Evolutionary conservation across 2,113 vertebrate species (phyloP), one percentile per base, ranked within the genome.

Genomic region (Xyliphius kryptos): DNA sequence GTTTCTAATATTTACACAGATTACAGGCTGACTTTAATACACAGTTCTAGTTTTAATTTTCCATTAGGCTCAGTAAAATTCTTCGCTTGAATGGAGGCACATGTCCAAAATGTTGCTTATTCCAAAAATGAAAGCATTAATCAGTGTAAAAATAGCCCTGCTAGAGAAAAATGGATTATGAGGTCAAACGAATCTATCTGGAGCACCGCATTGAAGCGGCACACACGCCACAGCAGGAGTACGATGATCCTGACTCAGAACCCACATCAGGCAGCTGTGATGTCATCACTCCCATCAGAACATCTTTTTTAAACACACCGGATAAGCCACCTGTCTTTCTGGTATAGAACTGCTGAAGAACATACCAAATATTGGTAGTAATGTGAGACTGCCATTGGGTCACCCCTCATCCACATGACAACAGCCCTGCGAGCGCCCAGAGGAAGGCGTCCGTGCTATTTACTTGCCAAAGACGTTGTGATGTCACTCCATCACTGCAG

Each of bases 401-500:
- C n/a, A n/a, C n/a, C n/a, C n/a, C n/a, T n/a, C n/a, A n/a, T n/a
- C 26, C 26, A 6, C 26, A 32, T 6, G 26, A 32, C 26, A 6
- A 32, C 26, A 2, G 40, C 40, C 40, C 10, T 41, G 40, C 40
- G 3, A 1, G 40, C 9, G 21, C 40, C 16, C 1, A 10, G 38
- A 14, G 40, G 32, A 47, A 46, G 50, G 8, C 44, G 19, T 22
- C n/a, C 9, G 21, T 44, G 41, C 20, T 65, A 48, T 56, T 37
- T 56, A 37, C 56, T 56, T 40, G 15, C 22, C 14, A 12, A 20
- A 37, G 62, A 55, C 50, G 60, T 62, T 36, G 50, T 41, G 20
- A 17, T 46, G 61, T 54, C 61, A 63, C 50, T 63, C 32, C 13
- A 21, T 26, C 61, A 54, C 21, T 44, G 61, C 50, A 54, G 61